Percentiles rank a stretch among this genome's conserved stretches.
Evolutionary conservation across 2,113 vertebrate species (phyloP).

Genomic region (Ophiodon elongatus): DNA sequence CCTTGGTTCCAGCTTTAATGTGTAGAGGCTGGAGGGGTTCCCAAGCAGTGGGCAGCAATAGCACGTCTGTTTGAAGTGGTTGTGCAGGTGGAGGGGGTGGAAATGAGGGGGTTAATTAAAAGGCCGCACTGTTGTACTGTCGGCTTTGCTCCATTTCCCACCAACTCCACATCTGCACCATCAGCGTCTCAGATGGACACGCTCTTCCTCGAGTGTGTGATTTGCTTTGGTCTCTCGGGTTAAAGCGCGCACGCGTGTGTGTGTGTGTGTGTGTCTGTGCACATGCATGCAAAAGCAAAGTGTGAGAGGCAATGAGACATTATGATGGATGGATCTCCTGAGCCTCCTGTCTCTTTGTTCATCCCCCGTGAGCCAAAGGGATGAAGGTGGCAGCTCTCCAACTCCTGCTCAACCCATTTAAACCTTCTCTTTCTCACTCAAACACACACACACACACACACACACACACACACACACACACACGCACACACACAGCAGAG

Average conservation of each 20-base stretch:
- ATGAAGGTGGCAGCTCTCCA: slow-evolving; percentile 74
- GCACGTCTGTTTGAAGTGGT: slow-evolving; percentile 53
- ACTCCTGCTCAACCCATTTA: slow-evolving; percentile 42
- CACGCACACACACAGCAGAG: slow-evolving; percentile 14
- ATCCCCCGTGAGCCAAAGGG: slow-evolving; percentile 64
- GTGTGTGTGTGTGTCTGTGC: slow-evolving; percentile 24
- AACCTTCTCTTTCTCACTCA: slow-evolving; percentile 18
- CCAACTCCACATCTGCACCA: slow-evolving; percentile 28
- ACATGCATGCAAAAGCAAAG: slow-evolving; percentile 36
- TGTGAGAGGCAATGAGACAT: slow-evolving; percentile 39
- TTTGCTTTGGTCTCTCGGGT: slow-evolving; percentile 15
- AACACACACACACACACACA: slow-evolving; percentile 3
- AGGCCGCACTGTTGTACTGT: slow-evolving; percentile 28
- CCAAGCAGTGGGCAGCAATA: slow-evolving; percentile 15
- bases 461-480: slow-evolving; percentile 11
- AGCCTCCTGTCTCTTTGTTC: slow-evolving; percentile 69
- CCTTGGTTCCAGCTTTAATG: slow-evolving; percentile 10
- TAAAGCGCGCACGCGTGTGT: slow-evolving; percentile 26
- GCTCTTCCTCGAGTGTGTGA: slow-evolving; percentile 1
- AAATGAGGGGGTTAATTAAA: slow-evolving; percentile 65
- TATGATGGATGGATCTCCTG: slow-evolving; percentile 73
- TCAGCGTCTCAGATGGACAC: neutral
- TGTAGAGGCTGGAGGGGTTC: slow-evolving; percentile 10
- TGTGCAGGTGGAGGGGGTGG: slow-evolving; percentile 43
- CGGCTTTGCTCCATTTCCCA: slow-evolving; percentile 45